Evolutionary conservation across 2,797 vertebrate species (phyloP).

Genomic region (Erithacus rubecula): DNA sequence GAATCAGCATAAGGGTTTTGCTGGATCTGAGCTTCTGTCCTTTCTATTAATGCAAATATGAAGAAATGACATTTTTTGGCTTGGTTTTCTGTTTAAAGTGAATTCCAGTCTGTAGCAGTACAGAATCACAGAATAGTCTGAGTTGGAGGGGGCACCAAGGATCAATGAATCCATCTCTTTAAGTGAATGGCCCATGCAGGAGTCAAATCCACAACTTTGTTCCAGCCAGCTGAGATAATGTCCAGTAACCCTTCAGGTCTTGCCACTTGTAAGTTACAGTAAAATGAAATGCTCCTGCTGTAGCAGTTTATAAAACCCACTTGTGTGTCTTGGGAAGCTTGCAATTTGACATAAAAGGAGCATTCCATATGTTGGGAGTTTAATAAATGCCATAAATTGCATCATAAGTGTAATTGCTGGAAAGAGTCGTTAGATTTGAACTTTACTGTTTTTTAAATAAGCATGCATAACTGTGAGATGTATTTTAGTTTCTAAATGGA

Average conservation of each 20-base stretch:
- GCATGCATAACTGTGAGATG: background rate
- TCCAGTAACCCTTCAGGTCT: conserved; percentile 1
- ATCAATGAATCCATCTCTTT: background rate
- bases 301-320: conserved; percentile 30
- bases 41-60: background rate
- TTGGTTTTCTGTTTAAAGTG: background rate
- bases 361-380: conserved; percentile 55
- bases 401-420: conserved; percentile 17
- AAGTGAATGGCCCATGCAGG: background rate
- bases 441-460: conserved; percentile 21
- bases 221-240: background rate
- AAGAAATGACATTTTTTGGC: background rate
- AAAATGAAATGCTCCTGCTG: conserved; percentile 36
- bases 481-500: background rate
- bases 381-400: conserved; percentile 36
- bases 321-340: conserved; percentile 26
- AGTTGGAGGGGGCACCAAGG: background rate
- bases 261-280: conserved; percentile 36
- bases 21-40: background rate
- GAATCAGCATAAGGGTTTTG: background rate
- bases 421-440: conserved; percentile 32
- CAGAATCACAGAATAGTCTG: background rate
- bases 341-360: conserved; percentile 44
- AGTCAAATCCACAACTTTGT: background rate
- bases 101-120: background rate